Conservation (phyloP, 1,140 invertebrate genomes). For the Callitettix versicolor region DNA sequence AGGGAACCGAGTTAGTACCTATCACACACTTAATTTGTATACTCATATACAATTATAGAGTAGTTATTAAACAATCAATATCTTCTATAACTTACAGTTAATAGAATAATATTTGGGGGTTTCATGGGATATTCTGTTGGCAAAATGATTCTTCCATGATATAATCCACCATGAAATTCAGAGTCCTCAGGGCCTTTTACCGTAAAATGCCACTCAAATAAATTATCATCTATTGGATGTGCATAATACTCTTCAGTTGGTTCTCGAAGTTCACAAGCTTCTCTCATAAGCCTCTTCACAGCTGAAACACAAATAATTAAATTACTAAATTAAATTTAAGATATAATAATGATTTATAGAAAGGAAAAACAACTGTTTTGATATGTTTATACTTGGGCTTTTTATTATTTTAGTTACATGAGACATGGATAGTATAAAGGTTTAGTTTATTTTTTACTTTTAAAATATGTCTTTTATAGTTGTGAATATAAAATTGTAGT, state of each 20-base stretch:
- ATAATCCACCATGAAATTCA: conserved; percentile 82
- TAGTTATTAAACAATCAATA: too few relatives aligned
- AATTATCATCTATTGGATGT: conserved; percentile 84
- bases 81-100: conserved; percentile 75
- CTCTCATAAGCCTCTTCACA: conserved; percentile 88
- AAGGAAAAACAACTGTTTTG: background rate
- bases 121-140: conserved; percentile 95
- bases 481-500: too few relatives aligned
- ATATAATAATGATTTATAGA: background rate
- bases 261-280: conserved; percentile 75
- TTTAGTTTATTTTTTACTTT: too few relatives aligned
- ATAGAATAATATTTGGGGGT: conserved; percentile 87
- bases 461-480: too few relatives aligned
- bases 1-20: too few relatives aligned
- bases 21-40: too few relatives aligned
- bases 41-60: too few relatives aligned
- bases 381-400: background rate
- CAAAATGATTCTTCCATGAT: conserved; percentile 84
- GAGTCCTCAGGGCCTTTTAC: conserved; percentile 75
- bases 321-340: conserved; percentile 4
- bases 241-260: conserved; percentile 87
- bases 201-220: conserved; percentile 98
- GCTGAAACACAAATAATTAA: conserved; percentile 43
- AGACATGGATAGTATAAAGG: too few relatives aligned
- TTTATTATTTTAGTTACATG: background rate